Evolutionary conservation across 2,797 vertebrate species (phyloP), one percentile per base, ranked within the genome.

Genomic region (Sebastes hubbsi): DNA sequence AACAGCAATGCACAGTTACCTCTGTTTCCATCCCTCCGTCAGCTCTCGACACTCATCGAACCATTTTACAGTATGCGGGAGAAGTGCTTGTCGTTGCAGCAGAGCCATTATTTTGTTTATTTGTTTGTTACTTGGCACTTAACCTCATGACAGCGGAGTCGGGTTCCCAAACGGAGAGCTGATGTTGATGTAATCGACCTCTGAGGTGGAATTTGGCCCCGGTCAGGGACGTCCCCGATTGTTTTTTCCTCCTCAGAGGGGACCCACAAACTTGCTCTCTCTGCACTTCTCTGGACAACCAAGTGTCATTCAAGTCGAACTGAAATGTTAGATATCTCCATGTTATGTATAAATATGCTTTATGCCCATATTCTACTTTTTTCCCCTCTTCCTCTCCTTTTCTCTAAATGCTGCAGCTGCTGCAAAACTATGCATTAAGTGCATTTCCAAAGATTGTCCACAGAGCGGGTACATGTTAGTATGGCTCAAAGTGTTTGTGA

Each of bases 371-470:
- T 88, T 90, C 77, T 86, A 72, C 86, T 87, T 80, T 75, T 54
- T 54, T 22, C 32, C 14, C 5, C 2, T 13, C 8, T 58, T 65
- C 54, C 36, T 78, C 10, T 64, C 7, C 10, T 83, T 78, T 70
- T 88, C 79, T 90, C 75, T 84, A 84, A 89, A 91, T 85, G 88
- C 89, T 93, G 90, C 94, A 91, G 92, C 93, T 92, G 94, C 92
- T 95, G 94, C 89, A 87, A 90, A 94, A 91, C 95, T 96, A 95
- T 96, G 95, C 95, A 96, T 95, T 71, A 14, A 92, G 88, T 94
- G 88, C 94, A 91, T 93, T 94, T 94, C 95, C 96, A 96, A 96
- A 96, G 96, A 96, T 90, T 86, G 93, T 92, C 92, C 78, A 72
- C 62, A 75, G 87, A 88, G 89, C 83, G 74, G 79, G 77, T 80